These are phyloP conservation scores for Drosophila lacicola DNA, from an alignment of 2,888 invertebrate species.

Conservation along the genomic window DNA sequence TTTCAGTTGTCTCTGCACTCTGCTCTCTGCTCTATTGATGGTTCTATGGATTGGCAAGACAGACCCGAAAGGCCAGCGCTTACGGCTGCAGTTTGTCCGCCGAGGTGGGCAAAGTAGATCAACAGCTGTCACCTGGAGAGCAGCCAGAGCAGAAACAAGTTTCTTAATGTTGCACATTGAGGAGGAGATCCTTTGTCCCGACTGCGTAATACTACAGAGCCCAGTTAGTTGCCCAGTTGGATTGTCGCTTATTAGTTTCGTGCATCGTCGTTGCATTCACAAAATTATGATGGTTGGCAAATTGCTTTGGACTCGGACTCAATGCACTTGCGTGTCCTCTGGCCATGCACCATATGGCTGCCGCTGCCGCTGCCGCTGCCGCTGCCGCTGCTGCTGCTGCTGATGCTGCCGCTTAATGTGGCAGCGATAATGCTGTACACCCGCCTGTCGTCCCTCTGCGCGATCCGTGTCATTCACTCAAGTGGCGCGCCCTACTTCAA, in stretches of 20 bases:
- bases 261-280: slow-evolving; percentile 44
- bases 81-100: slow-evolving; percentile 21
- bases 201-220: slow-evolving; percentile 30
- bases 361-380: slow-evolving; percentile 12
- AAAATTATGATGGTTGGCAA: slow-evolving; percentile 64
- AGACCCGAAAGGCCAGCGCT: slow-evolving; percentile 21
- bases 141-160: slow-evolving; percentile 32
- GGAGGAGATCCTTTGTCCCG: slow-evolving; percentile 24
- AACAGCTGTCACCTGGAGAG: slow-evolving; percentile 56
- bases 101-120: slow-evolving; percentile 33
- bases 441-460: slow-evolving; percentile 8
- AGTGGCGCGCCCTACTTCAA: slow-evolving; percentile 27
- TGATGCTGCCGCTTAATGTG: slow-evolving; percentile 7
- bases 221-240: slow-evolving; percentile 10
- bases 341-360: slow-evolving; percentile 56
- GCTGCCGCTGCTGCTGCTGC: neutral
- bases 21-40: slow-evolving; percentile 23
- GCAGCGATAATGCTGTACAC: neutral
- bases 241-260: slow-evolving; percentile 65
- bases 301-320: slow-evolving; percentile 45
- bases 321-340: slow-evolving; percentile 60
- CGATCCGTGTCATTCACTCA: neutral
- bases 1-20: slow-evolving; percentile 7
- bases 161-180: slow-evolving; percentile 22
- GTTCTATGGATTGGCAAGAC: slow-evolving; percentile 12